Base-by-base conservation (phyloP, 2,888 invertebrate genomes). In the Anaspis maculata region DNA sequence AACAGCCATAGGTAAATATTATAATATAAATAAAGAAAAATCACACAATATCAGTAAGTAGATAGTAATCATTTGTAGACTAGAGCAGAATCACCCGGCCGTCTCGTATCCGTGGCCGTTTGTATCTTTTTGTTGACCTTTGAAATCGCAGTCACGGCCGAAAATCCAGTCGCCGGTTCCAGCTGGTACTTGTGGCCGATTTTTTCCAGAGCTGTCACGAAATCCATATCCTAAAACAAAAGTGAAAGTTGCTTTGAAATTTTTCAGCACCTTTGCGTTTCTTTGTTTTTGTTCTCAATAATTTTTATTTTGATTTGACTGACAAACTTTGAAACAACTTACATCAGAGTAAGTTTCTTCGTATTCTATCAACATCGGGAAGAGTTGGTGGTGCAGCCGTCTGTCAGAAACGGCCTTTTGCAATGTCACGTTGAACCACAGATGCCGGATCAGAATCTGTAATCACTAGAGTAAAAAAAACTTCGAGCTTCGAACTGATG, bases 361-460 rank as follows among this genome's bases (percentile, higher is more conserved):
- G 33, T 70, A 66, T 19, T 63, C 54, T 1, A 76, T 54, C 25
- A 58, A 46, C 64, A 74, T 73, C 0, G 79, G 79, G 24, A 72
- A 64, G 19, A 79, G 64, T 50, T 81, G 80, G 52, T 81, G 78
- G 53, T 81, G 80, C 3, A 79, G 42, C 37, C 79, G 61, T 11
- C 66, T 66, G 1, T 65, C 62, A 44, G 70, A 67, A 12, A 76
- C 68, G 0, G 77, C 71, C 27, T 67, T 56, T 39, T 70, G 62
- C 15, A 79, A 62, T 14, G 65, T 61, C 42, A 71, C 61, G 15
- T 67, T 68, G 48, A 76, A 70, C 69, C 73, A 75, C n/a, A 79
- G 51, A 47, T 72, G 64, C 19, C 69, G 64, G 10, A 74, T 52
- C 4, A 70, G 59, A 1, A 72, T 66, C 74, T 74, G 47, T 27